A percentile compares a stretch with the other conserved stretches of the same genome.
These are phyloP conservation scores for Mizuhopecten yessoensis DNA, from an alignment of 1,140 invertebrate genomes.

Conservation along the genomic window DNA sequence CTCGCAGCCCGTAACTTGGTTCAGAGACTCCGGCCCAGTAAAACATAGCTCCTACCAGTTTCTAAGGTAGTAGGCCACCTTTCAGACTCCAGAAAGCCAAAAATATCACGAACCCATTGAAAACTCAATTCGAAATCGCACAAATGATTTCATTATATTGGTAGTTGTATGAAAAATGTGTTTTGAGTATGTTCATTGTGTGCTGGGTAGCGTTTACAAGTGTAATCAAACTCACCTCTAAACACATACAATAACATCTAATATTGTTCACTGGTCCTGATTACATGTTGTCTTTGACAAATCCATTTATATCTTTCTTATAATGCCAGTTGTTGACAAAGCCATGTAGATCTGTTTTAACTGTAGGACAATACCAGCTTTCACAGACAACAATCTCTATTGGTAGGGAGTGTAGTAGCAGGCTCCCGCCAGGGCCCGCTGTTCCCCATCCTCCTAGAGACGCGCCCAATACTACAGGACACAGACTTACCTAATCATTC, in stretches of 20 bases:
- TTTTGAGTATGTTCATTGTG: not conserved
- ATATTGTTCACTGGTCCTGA: not conserved
- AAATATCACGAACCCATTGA: not conserved
- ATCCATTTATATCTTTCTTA: not conserved
- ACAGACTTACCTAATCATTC: not conserved
- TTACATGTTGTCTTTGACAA: constrained; percentile 33
- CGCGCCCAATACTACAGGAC: not conserved
- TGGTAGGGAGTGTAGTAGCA: not conserved
- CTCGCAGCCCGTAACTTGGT: not conserved
- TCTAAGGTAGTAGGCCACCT: not conserved
- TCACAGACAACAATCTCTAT: not conserved
- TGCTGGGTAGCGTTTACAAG: not conserved
- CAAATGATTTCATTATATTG: constrained; percentile 12
- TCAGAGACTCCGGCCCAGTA: too few relatives aligned
- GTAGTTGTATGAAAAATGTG: not conserved
- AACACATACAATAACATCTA: not conserved
- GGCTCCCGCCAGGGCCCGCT: not conserved
- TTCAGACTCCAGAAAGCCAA: not conserved
- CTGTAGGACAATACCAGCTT: not conserved
- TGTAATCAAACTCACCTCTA: not conserved
- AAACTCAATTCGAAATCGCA: not conserved
- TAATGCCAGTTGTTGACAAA: constrained; percentile 4
- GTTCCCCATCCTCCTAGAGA: not conserved
- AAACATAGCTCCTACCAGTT: not conserved
- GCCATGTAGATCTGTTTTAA: not conserved